phyloP scores from a whole-genome alignment of 2,797 vertebrate species.

The Sparidentex hasta region DNA sequence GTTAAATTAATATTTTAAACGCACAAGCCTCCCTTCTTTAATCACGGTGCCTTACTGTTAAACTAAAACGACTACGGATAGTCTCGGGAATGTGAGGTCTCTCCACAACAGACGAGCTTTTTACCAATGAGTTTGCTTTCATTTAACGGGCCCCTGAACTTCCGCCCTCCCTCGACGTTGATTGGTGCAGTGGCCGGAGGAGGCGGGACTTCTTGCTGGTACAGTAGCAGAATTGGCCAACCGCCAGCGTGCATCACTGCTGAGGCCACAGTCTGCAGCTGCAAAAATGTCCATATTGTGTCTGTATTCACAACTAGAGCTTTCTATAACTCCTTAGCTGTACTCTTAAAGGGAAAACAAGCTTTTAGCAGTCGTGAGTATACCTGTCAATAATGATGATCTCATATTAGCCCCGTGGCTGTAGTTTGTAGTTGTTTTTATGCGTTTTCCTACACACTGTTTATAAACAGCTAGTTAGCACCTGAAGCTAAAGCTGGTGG shows the following conservation, averaged over 20 bases:
- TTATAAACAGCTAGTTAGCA: slow-evolving; percentile 74
- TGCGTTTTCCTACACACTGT: slow-evolving; percentile 38
- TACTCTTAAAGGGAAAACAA: background rate
- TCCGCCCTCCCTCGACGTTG: slow-evolving; percentile 39
- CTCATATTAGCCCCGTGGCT: background rate
- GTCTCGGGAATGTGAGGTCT: too few species aligned
- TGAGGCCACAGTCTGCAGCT: slow-evolving; percentile 63
- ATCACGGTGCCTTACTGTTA: background rate
- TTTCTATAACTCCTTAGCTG: slow-evolving; percentile 35
- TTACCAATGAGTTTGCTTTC: slow-evolving; percentile 5
- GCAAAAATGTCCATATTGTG: slow-evolving; percentile 67
- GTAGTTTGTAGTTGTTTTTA: slow-evolving; percentile 29
- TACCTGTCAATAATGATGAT: background rate
- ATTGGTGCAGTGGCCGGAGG: slow-evolving; percentile 54
- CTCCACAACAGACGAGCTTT: background rate
- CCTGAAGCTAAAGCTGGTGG: slow-evolving; percentile 62
- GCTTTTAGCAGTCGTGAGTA: slow-evolving; percentile 62
- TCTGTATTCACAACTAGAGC: slow-evolving; percentile 36
- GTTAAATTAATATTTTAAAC: background rate
- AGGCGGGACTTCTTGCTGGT: slow-evolving; percentile 66
- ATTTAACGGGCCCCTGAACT: slow-evolving; percentile 8
- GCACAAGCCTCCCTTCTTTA: background rate
- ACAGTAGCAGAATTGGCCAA: slow-evolving; percentile 65
- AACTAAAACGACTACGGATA: background rate
- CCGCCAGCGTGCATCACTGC: slow-evolving; percentile 57